phyloP scores from a whole-genome alignment of 1,140 invertebrate species.

The Bathynomus jamesi region DNA sequence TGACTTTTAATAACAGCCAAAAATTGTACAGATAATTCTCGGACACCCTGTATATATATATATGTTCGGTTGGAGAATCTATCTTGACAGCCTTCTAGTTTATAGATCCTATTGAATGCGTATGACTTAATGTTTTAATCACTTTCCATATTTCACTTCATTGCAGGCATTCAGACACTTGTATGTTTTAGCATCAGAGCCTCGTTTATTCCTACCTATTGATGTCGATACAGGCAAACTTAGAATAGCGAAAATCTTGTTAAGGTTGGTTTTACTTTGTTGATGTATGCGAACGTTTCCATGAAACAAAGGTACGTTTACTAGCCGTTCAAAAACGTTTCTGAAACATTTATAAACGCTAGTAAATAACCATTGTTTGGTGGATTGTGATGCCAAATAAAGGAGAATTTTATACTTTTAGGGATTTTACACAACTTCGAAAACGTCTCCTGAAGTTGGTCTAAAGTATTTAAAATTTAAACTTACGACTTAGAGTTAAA shows the following conservation, averaged over 20 bases:
- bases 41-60: not conserved
- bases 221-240: conserved; percentile 63
- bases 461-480: too few species aligned
- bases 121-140: not conserved
- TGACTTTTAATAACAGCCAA: too few species aligned
- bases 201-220: conserved; percentile 72
- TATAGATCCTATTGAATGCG: not conserved
- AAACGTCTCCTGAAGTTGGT: too few species aligned
- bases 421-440: not conserved
- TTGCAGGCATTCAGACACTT: conserved; percentile 91
- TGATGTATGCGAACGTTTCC: not conserved
- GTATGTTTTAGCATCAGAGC: conserved; percentile 87
- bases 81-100: too few species aligned
- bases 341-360: too few species aligned
- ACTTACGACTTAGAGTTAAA: too few species aligned
- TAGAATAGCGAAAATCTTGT: conserved; percentile 19
- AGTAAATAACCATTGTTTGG: not conserved
- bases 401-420: not conserved
- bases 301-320: not conserved
- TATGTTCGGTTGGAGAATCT: not conserved
- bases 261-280: conserved; percentile 16
- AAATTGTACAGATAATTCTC: too few species aligned
- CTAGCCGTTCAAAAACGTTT: not conserved
- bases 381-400: not conserved
- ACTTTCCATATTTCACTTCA: conserved; percentile 56